Percentiles rank a stretch among this genome's conserved stretches.
Conservation (phyloP, 2,888 invertebrate species). For the Xanthia icteritia region DNA sequence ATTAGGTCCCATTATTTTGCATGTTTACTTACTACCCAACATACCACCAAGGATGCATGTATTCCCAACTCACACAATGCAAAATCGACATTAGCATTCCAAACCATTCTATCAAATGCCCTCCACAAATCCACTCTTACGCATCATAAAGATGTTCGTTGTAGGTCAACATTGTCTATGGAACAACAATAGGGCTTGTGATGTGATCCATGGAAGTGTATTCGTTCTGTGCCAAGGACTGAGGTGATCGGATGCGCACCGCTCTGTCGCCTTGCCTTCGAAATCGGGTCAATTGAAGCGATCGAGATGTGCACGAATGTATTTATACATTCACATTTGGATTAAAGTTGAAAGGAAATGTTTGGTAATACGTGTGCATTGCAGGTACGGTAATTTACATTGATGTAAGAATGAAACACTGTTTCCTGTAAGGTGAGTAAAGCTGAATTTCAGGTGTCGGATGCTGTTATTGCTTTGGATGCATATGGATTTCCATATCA, state of each 20-base stretch:
- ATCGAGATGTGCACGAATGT: constrained; percentile 60
- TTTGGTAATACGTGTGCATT: constrained; percentile 16
- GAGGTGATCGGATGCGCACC: constrained; percentile 80
- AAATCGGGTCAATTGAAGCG: constrained; percentile 78
- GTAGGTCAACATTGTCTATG: constrained; percentile 80
- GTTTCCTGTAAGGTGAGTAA: constrained; percentile 16
- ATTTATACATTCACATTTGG: constrained; percentile 54
- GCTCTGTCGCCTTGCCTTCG: constrained; percentile 82
- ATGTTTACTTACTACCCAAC: constrained; percentile 34
- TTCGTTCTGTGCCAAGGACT: constrained; percentile 86
- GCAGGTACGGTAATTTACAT: constrained; percentile 14
- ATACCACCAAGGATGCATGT: constrained; percentile 39
- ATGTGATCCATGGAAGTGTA: constrained; percentile 82
- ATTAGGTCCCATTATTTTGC: constrained; percentile 41
- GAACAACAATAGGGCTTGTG: constrained; percentile 83
- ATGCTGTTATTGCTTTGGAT: background rate
- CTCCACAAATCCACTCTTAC: constrained; percentile 70
- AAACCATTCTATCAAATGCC: constrained; percentile 61
- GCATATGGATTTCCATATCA: background rate
- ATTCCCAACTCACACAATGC: constrained; percentile 51
- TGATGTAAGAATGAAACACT: constrained; percentile 21
- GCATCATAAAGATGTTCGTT: constrained; percentile 76
- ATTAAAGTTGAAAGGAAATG: constrained; percentile 45
- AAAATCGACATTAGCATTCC: constrained; percentile 64
- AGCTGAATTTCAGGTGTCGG: background rate